phyloP scores from a whole-genome alignment of 1,140 invertebrate genomes.

The Brachionus manjavacas region DNA sequence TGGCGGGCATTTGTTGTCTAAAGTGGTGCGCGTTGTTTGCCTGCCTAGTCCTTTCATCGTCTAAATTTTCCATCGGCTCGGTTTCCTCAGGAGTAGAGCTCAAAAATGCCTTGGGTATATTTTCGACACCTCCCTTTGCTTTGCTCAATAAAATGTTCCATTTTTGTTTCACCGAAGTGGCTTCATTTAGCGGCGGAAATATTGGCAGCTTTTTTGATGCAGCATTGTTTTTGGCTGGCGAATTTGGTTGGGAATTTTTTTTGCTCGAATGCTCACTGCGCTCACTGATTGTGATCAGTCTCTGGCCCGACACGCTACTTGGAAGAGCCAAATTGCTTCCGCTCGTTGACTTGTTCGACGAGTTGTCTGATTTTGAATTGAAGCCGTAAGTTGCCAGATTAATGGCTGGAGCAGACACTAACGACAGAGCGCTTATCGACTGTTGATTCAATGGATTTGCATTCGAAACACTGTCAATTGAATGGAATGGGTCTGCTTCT shows the following conservation, averaged over 20 bases:
- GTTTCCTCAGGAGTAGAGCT: conserved; percentile 4
- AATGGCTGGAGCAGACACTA: conserved; percentile 19
- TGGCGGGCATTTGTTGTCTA: neutral
- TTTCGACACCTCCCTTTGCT: conserved; percentile 38
- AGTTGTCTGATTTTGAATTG: neutral
- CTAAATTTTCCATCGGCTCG: neutral
- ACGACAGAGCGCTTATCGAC: neutral
- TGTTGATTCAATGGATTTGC: conserved; percentile 12
- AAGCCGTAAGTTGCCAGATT: conserved; percentile 7
- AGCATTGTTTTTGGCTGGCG: neutral
- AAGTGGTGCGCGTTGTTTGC: too few relatives aligned
- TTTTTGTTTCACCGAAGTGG: conserved; percentile 41
- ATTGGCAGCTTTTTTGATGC: neutral
- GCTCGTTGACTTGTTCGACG: neutral
- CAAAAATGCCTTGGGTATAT: conserved; percentile 35
- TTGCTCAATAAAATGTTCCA: conserved; percentile 38
- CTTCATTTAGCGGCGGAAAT: conserved; percentile 22
- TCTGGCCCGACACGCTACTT: conserved; percentile 9
- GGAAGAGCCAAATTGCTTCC: conserved; percentile 7
- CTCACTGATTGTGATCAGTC: conserved; percentile 27
- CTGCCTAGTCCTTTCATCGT: too few relatives aligned
- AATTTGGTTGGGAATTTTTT: neutral
- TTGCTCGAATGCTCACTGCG: neutral
- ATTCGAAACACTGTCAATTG: neutral
- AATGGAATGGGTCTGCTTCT: neutral